These are phyloP conservation scores for Scaptodrosophila latifasciaeformis DNA, from an alignment of 2,888 invertebrate genomes.

Conservation along the genomic window DNA sequence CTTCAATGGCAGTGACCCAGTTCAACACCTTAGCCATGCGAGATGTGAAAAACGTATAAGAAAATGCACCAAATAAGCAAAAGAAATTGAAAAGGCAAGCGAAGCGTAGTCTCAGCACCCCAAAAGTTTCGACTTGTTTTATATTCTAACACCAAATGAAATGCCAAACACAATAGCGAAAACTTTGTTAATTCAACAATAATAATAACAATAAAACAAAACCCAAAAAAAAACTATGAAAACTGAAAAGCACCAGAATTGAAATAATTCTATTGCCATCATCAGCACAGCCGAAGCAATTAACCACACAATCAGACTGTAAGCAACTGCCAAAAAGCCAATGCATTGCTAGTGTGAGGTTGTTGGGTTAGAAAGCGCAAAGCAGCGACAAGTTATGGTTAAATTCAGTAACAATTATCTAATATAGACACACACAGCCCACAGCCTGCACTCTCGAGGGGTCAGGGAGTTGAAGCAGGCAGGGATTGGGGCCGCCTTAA, in stretches of 20 bases:
- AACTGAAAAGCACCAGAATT: constrained; percentile 23
- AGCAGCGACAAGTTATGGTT: constrained; percentile 15
- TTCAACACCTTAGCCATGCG: background rate
- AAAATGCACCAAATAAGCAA: constrained; percentile 1
- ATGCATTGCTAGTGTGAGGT: constrained; percentile 4
- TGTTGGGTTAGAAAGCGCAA: constrained; percentile 50
- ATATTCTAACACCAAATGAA: constrained; percentile 28
- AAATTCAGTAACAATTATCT: constrained; percentile 40
- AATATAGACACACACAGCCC: constrained; percentile 31
- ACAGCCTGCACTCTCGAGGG: too few relatives aligned
- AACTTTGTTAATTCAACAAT: constrained; percentile 19
- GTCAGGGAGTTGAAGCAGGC: background rate
- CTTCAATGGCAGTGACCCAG: background rate
- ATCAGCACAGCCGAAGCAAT: constrained; percentile 28
- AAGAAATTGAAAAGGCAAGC: constrained; percentile 28
- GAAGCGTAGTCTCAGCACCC: background rate
- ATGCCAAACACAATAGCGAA: constrained; percentile 22
- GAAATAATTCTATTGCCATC: constrained; percentile 36
- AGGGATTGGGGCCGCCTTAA: constrained; percentile 1
- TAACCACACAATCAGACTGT: constrained; percentile 46
- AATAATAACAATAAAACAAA: constrained; percentile 11
- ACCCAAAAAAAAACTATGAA: constrained; percentile 1
- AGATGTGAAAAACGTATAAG: background rate
- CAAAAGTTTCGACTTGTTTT: background rate
- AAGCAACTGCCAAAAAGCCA: constrained; percentile 33